Percentiles rank a stretch among this genome's conserved stretches.
These are phyloP conservation scores for Scaptomyza polygonia DNA, from an alignment of 2,888 invertebrate species.

Conservation along the genomic window DNA sequence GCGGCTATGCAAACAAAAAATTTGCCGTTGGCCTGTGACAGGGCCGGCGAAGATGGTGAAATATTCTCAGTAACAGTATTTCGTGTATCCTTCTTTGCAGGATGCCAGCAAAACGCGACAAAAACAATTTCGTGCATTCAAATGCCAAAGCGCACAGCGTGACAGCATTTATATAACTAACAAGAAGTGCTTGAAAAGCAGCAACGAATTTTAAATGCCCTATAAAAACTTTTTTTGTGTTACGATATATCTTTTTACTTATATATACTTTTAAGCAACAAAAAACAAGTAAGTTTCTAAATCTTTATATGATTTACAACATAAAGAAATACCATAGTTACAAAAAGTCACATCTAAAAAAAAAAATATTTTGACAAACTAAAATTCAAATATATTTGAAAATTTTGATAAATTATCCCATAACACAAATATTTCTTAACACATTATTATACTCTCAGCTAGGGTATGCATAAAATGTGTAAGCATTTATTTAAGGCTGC, in stretches of 20 bases:
- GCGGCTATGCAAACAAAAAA: conserved; percentile 41
- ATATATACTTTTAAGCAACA: too few species aligned
- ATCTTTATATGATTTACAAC: too few species aligned
- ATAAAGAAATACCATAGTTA: too few species aligned
- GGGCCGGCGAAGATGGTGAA: conserved; percentile 64
- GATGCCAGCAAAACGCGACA: conserved; percentile 62
- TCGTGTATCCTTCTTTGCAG: conserved; percentile 60
- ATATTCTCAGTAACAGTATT: conserved; percentile 75
- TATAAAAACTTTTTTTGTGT: neutral
- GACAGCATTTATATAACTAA: conserved; percentile 41
- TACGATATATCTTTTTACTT: too few species aligned
- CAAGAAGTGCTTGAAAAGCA: neutral
- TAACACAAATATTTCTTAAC: neutral
- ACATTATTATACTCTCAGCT: too few species aligned
- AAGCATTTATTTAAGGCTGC: conserved; percentile 60
- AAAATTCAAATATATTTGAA: too few species aligned
- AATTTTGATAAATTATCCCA: too few species aligned
- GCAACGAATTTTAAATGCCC: conserved; percentile 7
- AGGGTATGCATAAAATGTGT: conserved; percentile 23
- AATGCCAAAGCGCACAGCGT: conserved; percentile 66
- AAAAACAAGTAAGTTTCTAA: too few species aligned
- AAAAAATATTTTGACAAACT: too few species aligned
- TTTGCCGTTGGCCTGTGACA: conserved; percentile 59
- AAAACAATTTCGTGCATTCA: conserved; percentile 78
- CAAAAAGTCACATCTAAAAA: too few species aligned